A percentile compares a stretch with the other conserved stretches of the same genome.
Evolutionary conservation across 2,113 vertebrate species (phyloP).

Genomic region (Tautogolabrus adspersus): DNA sequence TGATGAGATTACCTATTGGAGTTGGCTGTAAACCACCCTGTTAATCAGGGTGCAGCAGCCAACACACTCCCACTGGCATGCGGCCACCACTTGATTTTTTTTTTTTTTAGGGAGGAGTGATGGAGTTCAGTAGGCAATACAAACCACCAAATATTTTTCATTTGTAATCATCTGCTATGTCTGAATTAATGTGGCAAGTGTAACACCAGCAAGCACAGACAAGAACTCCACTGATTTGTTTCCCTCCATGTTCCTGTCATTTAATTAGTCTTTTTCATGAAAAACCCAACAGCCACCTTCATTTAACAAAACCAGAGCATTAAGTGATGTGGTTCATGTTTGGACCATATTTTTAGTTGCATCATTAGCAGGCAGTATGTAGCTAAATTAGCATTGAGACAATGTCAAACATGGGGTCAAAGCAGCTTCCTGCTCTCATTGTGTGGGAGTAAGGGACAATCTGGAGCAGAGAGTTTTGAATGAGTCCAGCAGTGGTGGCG

Average conservation of each 20-base stretch:
- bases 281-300: slow-evolving; percentile 45
- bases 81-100: slow-evolving; percentile 75
- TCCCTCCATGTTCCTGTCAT: slow-evolving; percentile 31
- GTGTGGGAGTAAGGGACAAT: slow-evolving; percentile 52
- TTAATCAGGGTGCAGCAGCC: slow-evolving; percentile 83
- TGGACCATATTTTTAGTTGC: slow-evolving; percentile 47
- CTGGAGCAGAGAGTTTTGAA: slow-evolving; percentile 61
- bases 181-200: slow-evolving; percentile 65
- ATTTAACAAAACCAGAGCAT: slow-evolving; percentile 24
- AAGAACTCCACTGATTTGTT: slow-evolving; percentile 33
- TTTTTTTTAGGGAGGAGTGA: slow-evolving; percentile 23
- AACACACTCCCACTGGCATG: slow-evolving; percentile 86
- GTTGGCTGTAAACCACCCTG: slow-evolving; percentile 83
- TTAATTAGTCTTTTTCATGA: slow-evolving; percentile 40
- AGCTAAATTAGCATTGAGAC: slow-evolving; percentile 61
- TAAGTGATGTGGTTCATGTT: slow-evolving; percentile 19
- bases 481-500: slow-evolving; percentile 50
- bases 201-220: slow-evolving; percentile 52
- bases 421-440: slow-evolving; percentile 42
- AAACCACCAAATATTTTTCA: slow-evolving; percentile 67
- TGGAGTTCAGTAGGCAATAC: slow-evolving; percentile 68
- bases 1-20: slow-evolving; percentile 88
- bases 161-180: slow-evolving; percentile 76
- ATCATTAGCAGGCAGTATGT: slow-evolving; percentile 57
- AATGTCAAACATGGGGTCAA: slow-evolving; percentile 40